Percentiles rank a stretch among this genome's conserved stretches.
Conservation (phyloP, 2,888 invertebrate species). For the Allophyes oxyacanthae region DNA sequence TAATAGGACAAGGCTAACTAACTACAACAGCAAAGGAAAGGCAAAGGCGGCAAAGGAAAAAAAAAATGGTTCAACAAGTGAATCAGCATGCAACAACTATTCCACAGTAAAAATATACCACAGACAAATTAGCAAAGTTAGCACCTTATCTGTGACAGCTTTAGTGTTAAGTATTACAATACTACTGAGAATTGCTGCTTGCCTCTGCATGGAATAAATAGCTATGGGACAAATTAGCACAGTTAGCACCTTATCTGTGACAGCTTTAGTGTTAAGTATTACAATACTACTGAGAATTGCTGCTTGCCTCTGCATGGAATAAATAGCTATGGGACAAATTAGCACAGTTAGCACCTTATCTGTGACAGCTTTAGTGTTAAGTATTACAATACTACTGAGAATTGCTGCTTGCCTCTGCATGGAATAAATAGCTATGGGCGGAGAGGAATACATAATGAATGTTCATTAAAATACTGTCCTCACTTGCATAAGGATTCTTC, state of each 20-base stretch:
- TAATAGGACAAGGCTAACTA: too few species aligned
- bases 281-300: constrained; percentile 21
- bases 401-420: constrained; percentile 5
- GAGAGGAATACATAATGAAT: constrained; percentile 15
- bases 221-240: constrained; percentile 5
- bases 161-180: constrained; percentile 8
- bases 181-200: constrained; percentile 16
- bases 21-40: too few species aligned
- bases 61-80: background rate
- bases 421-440: constrained; percentile 10
- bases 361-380: background rate
- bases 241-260: constrained; percentile 10
- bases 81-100: background rate
- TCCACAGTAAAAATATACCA: constrained; percentile 8
- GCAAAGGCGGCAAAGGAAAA: too few species aligned
- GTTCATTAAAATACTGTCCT: constrained; percentile 20
- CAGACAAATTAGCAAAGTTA: constrained; percentile 9
- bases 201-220: constrained; percentile 15
- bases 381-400: constrained; percentile 22
- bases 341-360: constrained; percentile 9
- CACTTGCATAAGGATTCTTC: too few species aligned
- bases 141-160: constrained; percentile 7
- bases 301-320: constrained; percentile 10
- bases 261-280: background rate
- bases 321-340: constrained; percentile 10